phyloP scores from a whole-genome alignment of 2,797 vertebrate species.

The Geotria australis region DNA sequence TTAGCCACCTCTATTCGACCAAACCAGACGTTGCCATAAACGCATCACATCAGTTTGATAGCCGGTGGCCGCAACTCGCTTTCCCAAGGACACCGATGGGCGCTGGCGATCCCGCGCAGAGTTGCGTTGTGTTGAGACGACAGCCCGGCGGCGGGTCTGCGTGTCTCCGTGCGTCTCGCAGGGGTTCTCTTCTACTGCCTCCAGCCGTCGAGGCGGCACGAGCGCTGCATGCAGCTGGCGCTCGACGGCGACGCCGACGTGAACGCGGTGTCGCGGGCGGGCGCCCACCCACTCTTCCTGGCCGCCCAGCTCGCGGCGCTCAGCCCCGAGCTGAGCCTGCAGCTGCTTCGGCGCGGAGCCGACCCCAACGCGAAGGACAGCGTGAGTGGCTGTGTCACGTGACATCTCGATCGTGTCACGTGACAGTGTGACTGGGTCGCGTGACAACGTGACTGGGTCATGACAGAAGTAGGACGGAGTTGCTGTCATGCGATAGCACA shows the following conservation, averaged over 20 bases:
- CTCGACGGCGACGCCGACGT: constrained; percentile 32
- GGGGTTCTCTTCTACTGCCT: constrained; percentile 63
- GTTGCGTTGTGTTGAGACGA: no score
- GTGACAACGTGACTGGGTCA: no score
- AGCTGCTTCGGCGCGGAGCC: constrained; percentile 38
- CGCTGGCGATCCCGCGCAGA: no score
- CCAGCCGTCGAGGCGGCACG: constrained; percentile 33
- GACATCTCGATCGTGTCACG: no score
- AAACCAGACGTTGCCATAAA: no score
- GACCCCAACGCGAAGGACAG: constrained; percentile 26
- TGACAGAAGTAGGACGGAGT: no score
- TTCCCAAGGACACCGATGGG: no score
- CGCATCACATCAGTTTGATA: no score
- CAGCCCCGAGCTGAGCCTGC: constrained; percentile 25
- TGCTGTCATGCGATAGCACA: no score
- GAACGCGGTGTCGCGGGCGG: constrained; percentile 25
- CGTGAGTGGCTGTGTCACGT: constrained; percentile 6
- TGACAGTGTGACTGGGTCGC: no score
- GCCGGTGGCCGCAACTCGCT: no score
- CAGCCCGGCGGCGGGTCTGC: not conserved
- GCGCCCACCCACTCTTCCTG: constrained; percentile 32
- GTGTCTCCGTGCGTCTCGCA: constrained; percentile 9
- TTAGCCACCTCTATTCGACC: no score
- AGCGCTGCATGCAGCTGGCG: constrained; percentile 25
- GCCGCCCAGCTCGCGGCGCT: constrained; percentile 35